A percentile compares a stretch with the other conserved stretches of the same genome.
These are phyloP conservation scores for Peribatodes rhomboidaria DNA, from an alignment of 2,888 invertebrate species.

Conservation along the genomic window DNA sequence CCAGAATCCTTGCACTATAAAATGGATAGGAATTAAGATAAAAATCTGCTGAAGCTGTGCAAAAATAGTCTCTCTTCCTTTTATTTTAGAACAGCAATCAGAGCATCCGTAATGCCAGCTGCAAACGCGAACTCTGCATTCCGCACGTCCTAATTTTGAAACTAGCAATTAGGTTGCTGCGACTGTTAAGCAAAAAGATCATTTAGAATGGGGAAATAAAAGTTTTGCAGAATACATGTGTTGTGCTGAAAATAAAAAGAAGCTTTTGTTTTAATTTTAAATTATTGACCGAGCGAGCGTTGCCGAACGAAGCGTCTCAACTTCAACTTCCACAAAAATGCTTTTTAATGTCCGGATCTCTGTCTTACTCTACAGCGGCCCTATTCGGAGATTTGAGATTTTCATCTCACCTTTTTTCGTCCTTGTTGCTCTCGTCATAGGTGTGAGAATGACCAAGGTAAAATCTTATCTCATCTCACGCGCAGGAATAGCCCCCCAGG, in stretches of 20 bases:
- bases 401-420: no score
- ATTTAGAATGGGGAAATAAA: slow-evolving; percentile 7
- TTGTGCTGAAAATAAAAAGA: neutral
- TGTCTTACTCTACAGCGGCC: no score
- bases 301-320: no score
- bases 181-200: slow-evolving; percentile 4
- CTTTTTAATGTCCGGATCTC: no score
- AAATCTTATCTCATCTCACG: no score
- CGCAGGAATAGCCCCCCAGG: no score
- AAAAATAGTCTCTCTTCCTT: slow-evolving; percentile 4
- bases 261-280: no score
- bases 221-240: neutral
- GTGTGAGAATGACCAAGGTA: no score
- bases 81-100: slow-evolving; percentile 22
- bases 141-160: slow-evolving; percentile 21
- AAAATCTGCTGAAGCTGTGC: slow-evolving; percentile 3
- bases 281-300: no score
- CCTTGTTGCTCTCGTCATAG: no score
- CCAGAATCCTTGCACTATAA: neutral
- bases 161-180: slow-evolving; percentile 21
- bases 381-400: no score
- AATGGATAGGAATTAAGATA: neutral
- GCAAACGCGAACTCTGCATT: slow-evolving; percentile 18
- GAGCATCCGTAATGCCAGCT: slow-evolving; percentile 9
- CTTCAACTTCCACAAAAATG: no score